Evolutionary conservation across 2,113 vertebrate genomes (phyloP).

Genomic region (Paraplagusia blochii): DNA sequence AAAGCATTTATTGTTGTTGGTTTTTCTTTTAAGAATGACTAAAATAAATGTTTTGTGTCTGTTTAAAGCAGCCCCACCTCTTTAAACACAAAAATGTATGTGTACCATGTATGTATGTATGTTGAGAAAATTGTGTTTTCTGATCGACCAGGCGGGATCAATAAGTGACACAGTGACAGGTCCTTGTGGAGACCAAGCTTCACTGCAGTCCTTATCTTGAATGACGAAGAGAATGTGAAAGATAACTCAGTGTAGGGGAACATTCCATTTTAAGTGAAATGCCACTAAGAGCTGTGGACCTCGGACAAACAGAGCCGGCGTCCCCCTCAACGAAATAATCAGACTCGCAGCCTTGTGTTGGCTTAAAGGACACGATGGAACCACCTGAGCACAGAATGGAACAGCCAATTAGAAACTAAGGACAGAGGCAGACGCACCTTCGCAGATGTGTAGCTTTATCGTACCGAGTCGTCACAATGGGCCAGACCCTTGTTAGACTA

Average conservation of each 20-base stretch:
- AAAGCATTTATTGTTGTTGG: no score
- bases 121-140: no score
- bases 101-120: no score
- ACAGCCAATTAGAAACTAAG: constrained; percentile 12
- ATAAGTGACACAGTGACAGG: background rate
- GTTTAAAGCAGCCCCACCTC: no score
- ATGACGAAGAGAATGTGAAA: no score
- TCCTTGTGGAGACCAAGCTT: background rate
- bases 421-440: constrained; percentile 17
- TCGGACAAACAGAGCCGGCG: background rate
- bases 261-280: background rate
- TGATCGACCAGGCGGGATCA: background rate
- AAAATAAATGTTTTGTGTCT: no score
- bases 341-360: constrained; percentile 27
- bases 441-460: constrained; percentile 13
- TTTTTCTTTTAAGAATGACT: no score
- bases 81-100: no score
- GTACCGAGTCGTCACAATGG: constrained; percentile 4
- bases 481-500: constrained; percentile 24
- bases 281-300: background rate
- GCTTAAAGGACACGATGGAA: constrained; percentile 18
- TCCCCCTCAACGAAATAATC: constrained; percentile 28
- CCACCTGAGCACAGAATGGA: constrained; percentile 22
- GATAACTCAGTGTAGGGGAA: background rate
- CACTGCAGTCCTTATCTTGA: constrained; percentile 3